Percentiles rank a stretch among this genome's conserved stretches.
phyloP scores from a whole-genome alignment of 2,797 vertebrate genomes.

The Sebastes steindachneri region DNA sequence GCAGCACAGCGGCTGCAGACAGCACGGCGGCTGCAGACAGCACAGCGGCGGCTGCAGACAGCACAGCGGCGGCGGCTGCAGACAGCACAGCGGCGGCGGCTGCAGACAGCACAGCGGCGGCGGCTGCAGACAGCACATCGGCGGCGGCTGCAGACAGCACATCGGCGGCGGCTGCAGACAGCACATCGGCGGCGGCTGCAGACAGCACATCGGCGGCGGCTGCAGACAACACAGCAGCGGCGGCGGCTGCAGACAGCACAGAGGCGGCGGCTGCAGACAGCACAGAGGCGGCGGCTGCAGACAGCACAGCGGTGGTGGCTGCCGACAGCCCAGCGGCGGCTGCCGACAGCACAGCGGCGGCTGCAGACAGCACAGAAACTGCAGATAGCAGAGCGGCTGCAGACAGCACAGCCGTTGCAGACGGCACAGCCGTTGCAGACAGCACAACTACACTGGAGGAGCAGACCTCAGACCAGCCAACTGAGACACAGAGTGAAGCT shows the following conservation, averaged over 20 bases:
- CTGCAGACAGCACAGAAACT: neutral
- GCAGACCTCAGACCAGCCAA: slow-evolving; percentile 33
- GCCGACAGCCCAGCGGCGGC: accelerated
- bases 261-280: accelerated
- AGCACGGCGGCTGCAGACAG: neutral
- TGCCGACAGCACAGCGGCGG: accelerated
- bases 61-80: neutral
- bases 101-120: too few relatives aligned
- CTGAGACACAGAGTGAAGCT: slow-evolving; percentile 39
- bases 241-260: neutral
- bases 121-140: neutral
- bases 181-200: accelerated
- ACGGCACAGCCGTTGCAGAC: neutral
- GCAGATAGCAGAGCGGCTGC: neutral
- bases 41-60: neutral
- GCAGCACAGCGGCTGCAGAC: neutral
- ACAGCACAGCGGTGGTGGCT: accelerated
- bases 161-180: neutral
- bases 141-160: too few relatives aligned
- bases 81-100: too few relatives aligned
- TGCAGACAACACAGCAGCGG: neutral
- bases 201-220: neutral
- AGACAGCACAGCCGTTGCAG: too few relatives aligned
- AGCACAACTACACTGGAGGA: neutral
- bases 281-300: neutral